Evolutionary conservation across 2,888 invertebrate genomes (phyloP).

Genomic region (Crossocerus cetratus): DNA sequence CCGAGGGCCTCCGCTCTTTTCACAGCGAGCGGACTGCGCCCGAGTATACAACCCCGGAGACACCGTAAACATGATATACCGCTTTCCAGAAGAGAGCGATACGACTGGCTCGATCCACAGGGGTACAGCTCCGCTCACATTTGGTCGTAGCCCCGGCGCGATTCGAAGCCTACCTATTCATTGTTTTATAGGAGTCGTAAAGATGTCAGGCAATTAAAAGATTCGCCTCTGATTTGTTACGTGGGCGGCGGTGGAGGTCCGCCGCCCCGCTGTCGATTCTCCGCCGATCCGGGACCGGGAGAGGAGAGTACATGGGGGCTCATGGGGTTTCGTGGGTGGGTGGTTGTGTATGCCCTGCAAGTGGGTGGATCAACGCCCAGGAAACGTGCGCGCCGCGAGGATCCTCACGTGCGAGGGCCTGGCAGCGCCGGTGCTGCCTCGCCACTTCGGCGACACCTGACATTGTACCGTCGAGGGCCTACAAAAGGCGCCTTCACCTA

Average conservation of each 20-base stretch:
- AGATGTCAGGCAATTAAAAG: constrained; percentile 71
- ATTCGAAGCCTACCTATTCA: constrained; percentile 65
- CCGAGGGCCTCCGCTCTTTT: constrained; percentile 22
- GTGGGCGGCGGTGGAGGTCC: constrained; percentile 56
- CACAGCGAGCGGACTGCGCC: constrained; percentile 32
- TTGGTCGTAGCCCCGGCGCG: constrained; percentile 15
- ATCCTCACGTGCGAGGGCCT: constrained; percentile 33
- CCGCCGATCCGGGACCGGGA: constrained; percentile 2
- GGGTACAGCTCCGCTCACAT: constrained; percentile 17
- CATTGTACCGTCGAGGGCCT: constrained; percentile 57
- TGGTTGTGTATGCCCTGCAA: constrained; percentile 4
- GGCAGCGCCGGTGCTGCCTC: too few relatives aligned
- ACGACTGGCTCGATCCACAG: constrained; percentile 36
- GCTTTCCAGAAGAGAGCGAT: constrained; percentile 29
- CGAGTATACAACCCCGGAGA: constrained; percentile 41
- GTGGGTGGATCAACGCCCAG: constrained; percentile 46
- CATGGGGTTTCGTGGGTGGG: too few relatives aligned
- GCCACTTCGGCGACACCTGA: constrained; percentile 54
- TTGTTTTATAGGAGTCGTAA: constrained; percentile 73
- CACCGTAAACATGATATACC: constrained; percentile 66
- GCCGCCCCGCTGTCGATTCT: constrained; percentile 5
- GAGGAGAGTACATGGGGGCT: too few relatives aligned
- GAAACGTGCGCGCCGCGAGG: constrained; percentile 23
- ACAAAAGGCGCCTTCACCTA: constrained; percentile 58
- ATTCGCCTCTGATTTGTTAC: constrained; percentile 63